Evolutionary conservation across 2,797 vertebrate species (phyloP), one percentile per base, ranked within the genome.

Genomic region (Mionectes olivaceus): DNA sequence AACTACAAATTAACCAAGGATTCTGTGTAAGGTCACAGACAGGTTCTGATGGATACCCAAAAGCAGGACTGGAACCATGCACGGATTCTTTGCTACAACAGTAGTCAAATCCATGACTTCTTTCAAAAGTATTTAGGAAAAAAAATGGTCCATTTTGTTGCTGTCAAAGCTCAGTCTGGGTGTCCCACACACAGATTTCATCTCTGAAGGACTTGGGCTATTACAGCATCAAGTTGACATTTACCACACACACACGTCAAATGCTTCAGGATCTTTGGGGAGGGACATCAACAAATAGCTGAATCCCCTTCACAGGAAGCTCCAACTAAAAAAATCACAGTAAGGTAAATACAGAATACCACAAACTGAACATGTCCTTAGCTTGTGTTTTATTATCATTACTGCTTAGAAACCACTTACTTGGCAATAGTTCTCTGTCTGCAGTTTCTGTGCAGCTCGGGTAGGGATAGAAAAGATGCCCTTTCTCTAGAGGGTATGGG

Each of bases 401-500:
- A 89, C 93, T 80, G 97, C 64, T 95, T 50, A 67, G 83, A 97
- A 96, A 95, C 96, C 94, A 98, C 99, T 98, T 98, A 99, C 99
- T 98, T 97, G 99, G 99, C 96, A 99, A 98, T 49, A 99, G 98
- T 78, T 99, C 99, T 97, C 99, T 98, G 91, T 99, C 99, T 97
- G 99, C 99, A 87, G 98, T 99, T 97, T 99, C 99, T 98, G 99
- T 99, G 98, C 99, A 99, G 93, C 99, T 99, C 27, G 99, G 99
- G 89, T 99, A 99, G 28, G 99, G 99, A 96, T 99, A 99, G 98
- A 99, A 99, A 53, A 99, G 98, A 97, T 99, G 99, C 80, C 99
- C 99, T 97, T 99, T 99, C 97, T 99, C 99, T 96, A 99, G 96
- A 0, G 99, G 99, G 94, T 99, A 99, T 1, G 99, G 99, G 97